Conservation (phyloP, 2,888 invertebrate genomes). For the Lochmaea crataegi region DNA sequence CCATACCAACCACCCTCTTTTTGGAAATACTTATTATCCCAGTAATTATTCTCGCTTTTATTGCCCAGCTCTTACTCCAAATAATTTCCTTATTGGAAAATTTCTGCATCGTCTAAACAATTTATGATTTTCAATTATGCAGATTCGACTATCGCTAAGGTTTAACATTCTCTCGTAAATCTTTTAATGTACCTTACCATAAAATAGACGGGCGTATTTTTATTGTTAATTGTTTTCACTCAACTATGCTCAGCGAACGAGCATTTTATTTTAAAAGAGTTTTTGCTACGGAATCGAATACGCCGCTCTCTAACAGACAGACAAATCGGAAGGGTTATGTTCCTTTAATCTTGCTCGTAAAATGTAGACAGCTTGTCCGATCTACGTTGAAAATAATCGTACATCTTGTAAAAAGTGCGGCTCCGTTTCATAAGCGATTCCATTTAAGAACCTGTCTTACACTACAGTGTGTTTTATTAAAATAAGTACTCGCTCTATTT, state of each 20-base stretch:
- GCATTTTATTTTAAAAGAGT: background rate
- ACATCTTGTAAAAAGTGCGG: too few species aligned
- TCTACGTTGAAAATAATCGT: background rate
- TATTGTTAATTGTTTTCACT: background rate
- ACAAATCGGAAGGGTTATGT: background rate
- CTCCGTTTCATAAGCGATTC: too few species aligned
- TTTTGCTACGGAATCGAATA: background rate
- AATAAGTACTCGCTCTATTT: too few species aligned
- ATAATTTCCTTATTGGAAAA: constrained; percentile 11
- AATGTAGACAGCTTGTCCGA: background rate
- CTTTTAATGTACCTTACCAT: constrained; percentile 1
- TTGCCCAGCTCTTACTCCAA: constrained; percentile 1
- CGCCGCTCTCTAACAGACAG: background rate
- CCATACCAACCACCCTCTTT: background rate
- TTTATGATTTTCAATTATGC: constrained; percentile 21
- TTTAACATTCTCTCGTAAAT: constrained; percentile 7
- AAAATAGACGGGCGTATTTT: background rate
- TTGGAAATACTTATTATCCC: background rate
- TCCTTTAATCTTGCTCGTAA: background rate
- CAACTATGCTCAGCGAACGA: background rate
- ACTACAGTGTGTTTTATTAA: too few species aligned
- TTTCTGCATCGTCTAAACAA: background rate
- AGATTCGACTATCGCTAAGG: background rate
- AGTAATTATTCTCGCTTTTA: constrained; percentile 4
- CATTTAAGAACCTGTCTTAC: too few species aligned